Evolutionary conservation across 2,113 vertebrate species (phyloP), one percentile per base, ranked within the genome.

Genomic region (Thunnus maccoyii): DNA sequence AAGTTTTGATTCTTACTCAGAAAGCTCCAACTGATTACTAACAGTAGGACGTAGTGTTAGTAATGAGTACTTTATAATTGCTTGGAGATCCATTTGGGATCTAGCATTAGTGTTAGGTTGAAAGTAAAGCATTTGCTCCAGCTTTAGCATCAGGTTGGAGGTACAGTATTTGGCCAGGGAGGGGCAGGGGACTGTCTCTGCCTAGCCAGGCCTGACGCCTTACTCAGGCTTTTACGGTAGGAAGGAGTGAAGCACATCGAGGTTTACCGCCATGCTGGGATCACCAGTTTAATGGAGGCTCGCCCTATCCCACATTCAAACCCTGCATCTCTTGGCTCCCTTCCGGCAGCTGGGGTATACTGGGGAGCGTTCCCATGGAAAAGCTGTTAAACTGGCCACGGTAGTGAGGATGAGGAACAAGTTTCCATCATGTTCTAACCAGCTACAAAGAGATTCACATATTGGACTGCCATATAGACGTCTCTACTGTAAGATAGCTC

Each of bases 221-320:
- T 78, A 86, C 84, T 87, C 83, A 88, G 81, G 84, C 84, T 92
- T 94, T 93, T 93, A 94, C 75, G 89, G 90, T 83, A 92, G 92
- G 92, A 93, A 94, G 89, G 91, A 93, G 83, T 88, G 90, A 93
- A 92, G 89, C 91, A 90, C 86, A 79, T 56, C 62, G 83, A 91
- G 91, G 89, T 89, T 93, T 92, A 94, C 92, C 93, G 44, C 88
- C 86, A 85, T 86, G 73, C 92, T 88, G 89, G 89, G 88, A 92
- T 94, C 90, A 85, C 85, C 86, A 79, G 82, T 88, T 87, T 91
- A 90, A 93, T 89, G 80, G 78, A 56, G 87, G 83, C 78, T 88
- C 57, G 48, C 78, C 66, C 70, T 63, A 80, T 80, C 87, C 78
- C 78, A 75, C 76, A 78, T 82, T 93, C 83, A 93, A 91, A 90